phyloP scores from a whole-genome alignment of 1,140 invertebrate species.

The Diorhabda carinulata region DNA sequence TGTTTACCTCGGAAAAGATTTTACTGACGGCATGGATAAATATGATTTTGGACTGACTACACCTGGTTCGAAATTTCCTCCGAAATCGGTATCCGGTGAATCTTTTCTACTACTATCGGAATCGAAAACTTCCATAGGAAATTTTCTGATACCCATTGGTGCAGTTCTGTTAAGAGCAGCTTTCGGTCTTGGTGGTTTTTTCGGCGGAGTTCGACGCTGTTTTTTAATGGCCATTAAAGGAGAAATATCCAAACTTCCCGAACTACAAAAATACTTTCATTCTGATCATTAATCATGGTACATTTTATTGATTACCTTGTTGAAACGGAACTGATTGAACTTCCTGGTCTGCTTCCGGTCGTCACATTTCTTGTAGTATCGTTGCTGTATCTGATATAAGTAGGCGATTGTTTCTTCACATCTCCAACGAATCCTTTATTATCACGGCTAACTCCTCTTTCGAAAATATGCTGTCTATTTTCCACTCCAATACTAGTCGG shows the following conservation, averaged over 20 bases:
- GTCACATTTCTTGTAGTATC: constrained; percentile 32
- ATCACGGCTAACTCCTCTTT: constrained; percentile 29
- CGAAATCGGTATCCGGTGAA: constrained; percentile 32
- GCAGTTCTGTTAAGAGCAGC: constrained; percentile 42
- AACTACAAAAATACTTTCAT: constrained; percentile 22
- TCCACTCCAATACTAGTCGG: constrained; percentile 19
- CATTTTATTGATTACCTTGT: constrained; percentile 24
- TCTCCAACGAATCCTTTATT: constrained; percentile 27
- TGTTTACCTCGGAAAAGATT: constrained; percentile 63
- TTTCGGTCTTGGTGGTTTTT: constrained; percentile 38
- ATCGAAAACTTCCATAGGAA: constrained; percentile 35
- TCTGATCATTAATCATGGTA: no score
- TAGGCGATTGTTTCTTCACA: constrained; percentile 33
- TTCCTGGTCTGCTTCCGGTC: constrained; percentile 25
- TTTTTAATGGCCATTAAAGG: constrained; percentile 42
- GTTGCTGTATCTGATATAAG: constrained; percentile 42
- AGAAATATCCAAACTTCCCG: constrained; percentile 43
- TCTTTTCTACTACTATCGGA: constrained; percentile 37
- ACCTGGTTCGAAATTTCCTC: constrained; percentile 44
- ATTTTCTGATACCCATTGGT: constrained; percentile 31
- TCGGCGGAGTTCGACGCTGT: constrained; percentile 29
- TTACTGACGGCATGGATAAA: constrained; percentile 77
- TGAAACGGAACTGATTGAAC: constrained; percentile 37
- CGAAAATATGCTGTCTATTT: constrained; percentile 36
- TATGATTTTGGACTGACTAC: constrained; percentile 63